Evolutionary conservation across 2,888 invertebrate genomes (phyloP), one percentile per base, ranked within the genome.

Genomic region (Rhamnusium bicolor): DNA sequence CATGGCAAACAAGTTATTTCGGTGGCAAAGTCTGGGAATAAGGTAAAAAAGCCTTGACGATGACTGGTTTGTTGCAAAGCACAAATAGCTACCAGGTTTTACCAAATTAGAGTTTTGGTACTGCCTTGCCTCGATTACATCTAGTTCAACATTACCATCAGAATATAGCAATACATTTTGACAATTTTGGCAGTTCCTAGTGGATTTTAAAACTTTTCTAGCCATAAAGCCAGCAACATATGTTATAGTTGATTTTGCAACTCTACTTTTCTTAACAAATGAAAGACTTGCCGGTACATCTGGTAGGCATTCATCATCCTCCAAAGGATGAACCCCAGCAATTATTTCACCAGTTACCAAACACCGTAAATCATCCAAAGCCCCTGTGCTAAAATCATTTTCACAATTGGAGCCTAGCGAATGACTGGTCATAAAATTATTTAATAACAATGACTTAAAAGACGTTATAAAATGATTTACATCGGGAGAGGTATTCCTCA

Each of bases 381-480:
- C n/a, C 56, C 24, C 27, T 2, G 3, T 29, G 7, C 27, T 27
- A 12, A 56, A 24, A 29, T 56, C 27, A 4, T 75, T 54, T 61
- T 79, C 75, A 62, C 76, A 79, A 47, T 79, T 76, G 7, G 71
- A 18, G 12, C 67, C 74, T 29, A 71, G 63, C 21, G 78, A 73
- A 72, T 78, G 78, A n/a, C 49, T 12, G 0, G 75, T 51, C 53
- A 65, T 54, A 49, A 76, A 77, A 46, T 77, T 78, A 32, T 78
- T 78, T 7, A 79, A n/a, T 16, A 78, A 18, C 51, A 78, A 67
- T 2, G 65, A 61, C 70, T 77, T 79, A 61, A 69, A 72, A 5
- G 77, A 73, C 24, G 29, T 19, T 27, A 51, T 56, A 71, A 77
- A 77, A 53, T 65, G 71, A 18, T 40, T 53, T 18, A 27, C 19